These are phyloP conservation scores for Anthonomus grandis DNA, from an alignment of 1,140 invertebrate genomes.

Conservation along the genomic window DNA sequence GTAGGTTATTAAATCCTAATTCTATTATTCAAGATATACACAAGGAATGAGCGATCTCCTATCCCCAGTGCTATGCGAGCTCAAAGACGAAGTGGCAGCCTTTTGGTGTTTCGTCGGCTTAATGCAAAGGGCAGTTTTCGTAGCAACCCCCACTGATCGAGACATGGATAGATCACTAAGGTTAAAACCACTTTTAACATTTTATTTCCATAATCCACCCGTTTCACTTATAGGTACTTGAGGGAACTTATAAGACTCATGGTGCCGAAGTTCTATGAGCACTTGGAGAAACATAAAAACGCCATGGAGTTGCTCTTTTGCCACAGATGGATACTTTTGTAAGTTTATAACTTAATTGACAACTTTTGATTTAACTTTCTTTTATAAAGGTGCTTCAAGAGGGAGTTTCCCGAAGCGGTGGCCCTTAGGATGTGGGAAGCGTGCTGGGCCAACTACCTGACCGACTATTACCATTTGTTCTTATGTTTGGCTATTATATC, in stretches of 20 bases:
- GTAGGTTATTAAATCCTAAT: too few species aligned
- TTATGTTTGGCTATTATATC: constrained; percentile 86
- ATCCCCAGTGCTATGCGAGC: constrained; percentile 81
- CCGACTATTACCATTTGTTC: constrained; percentile 90
- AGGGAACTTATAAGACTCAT: constrained; percentile 83
- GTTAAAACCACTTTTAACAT: constrained; percentile 15
- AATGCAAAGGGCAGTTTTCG: constrained; percentile 88
- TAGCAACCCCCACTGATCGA: constrained; percentile 86
- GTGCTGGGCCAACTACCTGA: constrained; percentile 92
- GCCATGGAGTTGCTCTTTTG: constrained; percentile 87
- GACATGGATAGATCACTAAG: constrained; percentile 92
- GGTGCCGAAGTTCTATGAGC: constrained; percentile 82
- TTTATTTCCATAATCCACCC: neutral
- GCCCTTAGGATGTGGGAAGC: constrained; percentile 90
- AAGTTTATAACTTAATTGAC: constrained; percentile 47
- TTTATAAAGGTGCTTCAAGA: constrained; percentile 84
- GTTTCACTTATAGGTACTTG: constrained; percentile 56
- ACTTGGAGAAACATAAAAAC: constrained; percentile 77
- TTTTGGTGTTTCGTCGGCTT: constrained; percentile 94
- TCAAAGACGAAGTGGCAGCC: constrained; percentile 84
- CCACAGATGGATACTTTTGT: constrained; percentile 90
- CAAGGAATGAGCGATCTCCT: constrained; percentile 92
- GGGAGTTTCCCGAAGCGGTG: constrained; percentile 84
- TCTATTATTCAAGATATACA: constrained; percentile 49
- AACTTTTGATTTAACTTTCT: constrained; percentile 21